phyloP scores from a whole-genome alignment of 1,140 invertebrate genomes.

The Pinna nobilis region DNA sequence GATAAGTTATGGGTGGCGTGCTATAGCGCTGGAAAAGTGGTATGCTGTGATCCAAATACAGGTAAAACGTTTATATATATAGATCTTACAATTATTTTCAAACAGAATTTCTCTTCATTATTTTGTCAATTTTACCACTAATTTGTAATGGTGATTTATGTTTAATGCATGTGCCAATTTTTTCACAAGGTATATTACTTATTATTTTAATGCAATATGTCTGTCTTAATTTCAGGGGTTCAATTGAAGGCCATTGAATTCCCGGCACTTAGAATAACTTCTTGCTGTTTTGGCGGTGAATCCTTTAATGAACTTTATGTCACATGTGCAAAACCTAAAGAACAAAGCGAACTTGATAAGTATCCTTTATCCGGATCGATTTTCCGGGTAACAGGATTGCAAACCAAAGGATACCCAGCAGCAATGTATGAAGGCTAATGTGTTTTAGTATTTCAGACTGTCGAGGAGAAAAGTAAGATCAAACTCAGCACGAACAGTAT shows the following conservation, averaged over 20 bases:
- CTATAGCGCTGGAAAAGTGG: conserved; percentile 39
- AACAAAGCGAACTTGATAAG: conserved; percentile 77
- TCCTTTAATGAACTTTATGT: conserved; percentile 86
- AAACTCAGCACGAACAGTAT: too few relatives aligned
- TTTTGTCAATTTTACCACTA: not conserved
- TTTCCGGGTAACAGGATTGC: conserved; percentile 79
- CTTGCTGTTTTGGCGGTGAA: conserved; percentile 86
- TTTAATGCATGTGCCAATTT: not conserved
- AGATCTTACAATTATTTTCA: not conserved
- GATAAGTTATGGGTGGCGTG: conserved; percentile 64
- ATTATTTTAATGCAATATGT: too few relatives aligned
- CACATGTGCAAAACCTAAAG: conserved; percentile 79
- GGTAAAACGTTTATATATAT: conserved; percentile 1
- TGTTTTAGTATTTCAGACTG: too few relatives aligned
- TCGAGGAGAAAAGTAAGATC: too few relatives aligned
- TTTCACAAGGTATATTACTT: not conserved
- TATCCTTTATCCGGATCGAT: conserved; percentile 81
- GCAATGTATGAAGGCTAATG: conserved; percentile 42
- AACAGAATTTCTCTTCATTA: not conserved
- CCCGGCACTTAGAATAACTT: conserved; percentile 85
- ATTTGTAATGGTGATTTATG: not conserved
- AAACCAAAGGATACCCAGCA: conserved; percentile 52
- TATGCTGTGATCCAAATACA: conserved; percentile 38
- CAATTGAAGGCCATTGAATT: conserved; percentile 79
- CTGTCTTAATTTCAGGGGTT: conserved; percentile 67